Evolutionary conservation across 2,797 vertebrate species (phyloP), one percentile per base, ranked within the genome.

Genomic region (Astyanax mexicanus): DNA sequence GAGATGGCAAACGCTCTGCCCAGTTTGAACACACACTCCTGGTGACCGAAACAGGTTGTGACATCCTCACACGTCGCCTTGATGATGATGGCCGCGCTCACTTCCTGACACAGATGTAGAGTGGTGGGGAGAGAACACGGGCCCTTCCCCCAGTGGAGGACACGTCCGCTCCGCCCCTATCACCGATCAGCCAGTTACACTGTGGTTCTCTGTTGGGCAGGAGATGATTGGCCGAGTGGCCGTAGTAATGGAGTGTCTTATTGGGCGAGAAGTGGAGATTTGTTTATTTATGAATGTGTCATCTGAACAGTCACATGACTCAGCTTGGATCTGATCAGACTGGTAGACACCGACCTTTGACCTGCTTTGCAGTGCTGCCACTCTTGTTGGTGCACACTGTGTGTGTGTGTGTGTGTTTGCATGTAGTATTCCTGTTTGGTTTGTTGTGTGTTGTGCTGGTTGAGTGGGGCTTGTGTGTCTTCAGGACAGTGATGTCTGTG

Each of bases 11-110:
- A 83, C 94, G 97, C n/a, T 99, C 98, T 0, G 97, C 98, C 12
- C 98, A 99, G 91, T 99, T 99, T 23, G 98, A 99, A 83, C 98
- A 99, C 92, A 99, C 98, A 0, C 95, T 99, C 83, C 91, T 99
- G 85, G 96, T 99, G 86, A 99, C 96, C 0, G 98, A 99, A 82
- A 96, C 95, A 0, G 97, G 98, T 86, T 99, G 97, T 4, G 98
- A 99, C 72, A 97, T 99, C 87, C 91, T 99, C 21, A 99, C 97
- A 21, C 93, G 95, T 47, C 93, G 96, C 68, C 83, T 95, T 19
- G 97, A 98, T 44, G 94, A 94, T 78, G 95, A 93, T 21, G 89
- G 92, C 0, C 90, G 91, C 10, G 97, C 98, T 85, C 96, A 98
- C 86, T 99, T 98, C 91, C 94, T 97, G 85, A 93, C 89, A 80